A percentile compares a stretch with the other conserved stretches of the same genome.
phyloP scores from a whole-genome alignment of 2,113 vertebrate genomes.

The Syrrhaptes paradoxus region DNA sequence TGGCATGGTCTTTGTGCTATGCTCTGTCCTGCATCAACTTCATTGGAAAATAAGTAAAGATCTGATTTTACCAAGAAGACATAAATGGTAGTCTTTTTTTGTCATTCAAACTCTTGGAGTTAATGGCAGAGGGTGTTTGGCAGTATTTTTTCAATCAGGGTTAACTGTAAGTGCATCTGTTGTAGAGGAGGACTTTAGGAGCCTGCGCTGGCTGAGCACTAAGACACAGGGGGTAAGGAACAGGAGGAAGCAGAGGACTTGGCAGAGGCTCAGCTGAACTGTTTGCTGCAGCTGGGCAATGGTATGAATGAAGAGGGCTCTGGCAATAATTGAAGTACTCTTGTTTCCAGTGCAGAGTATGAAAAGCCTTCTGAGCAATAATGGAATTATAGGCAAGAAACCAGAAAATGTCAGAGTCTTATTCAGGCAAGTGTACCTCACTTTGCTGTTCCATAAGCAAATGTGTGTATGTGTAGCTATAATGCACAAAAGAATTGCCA shows the following conservation, averaged over 20 bases:
- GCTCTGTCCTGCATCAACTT: neutral
- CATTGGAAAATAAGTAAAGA: neutral
- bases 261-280: neutral
- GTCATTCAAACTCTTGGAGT: neutral
- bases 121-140: neutral
- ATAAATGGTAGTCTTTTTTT: neutral
- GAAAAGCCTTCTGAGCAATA: neutral
- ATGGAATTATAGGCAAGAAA: neutral
- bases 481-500: neutral
- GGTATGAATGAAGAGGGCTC: neutral
- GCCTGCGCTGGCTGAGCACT: neutral
- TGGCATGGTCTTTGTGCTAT: rapidly evolving
- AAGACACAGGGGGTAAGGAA: neutral
- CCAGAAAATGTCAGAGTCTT: neutral
- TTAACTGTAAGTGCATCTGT: neutral
- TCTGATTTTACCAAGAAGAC: neutral
- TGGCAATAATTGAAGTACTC: neutral
- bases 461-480: neutral
- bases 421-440: neutral
- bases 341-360: neutral
- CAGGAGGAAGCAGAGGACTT: neutral
- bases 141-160: neutral
- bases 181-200: neutral
- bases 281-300: neutral
- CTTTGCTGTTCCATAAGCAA: neutral